phyloP scores from a whole-genome alignment of 2,113 vertebrate species.

The Gymnogyps californianus region DNA sequence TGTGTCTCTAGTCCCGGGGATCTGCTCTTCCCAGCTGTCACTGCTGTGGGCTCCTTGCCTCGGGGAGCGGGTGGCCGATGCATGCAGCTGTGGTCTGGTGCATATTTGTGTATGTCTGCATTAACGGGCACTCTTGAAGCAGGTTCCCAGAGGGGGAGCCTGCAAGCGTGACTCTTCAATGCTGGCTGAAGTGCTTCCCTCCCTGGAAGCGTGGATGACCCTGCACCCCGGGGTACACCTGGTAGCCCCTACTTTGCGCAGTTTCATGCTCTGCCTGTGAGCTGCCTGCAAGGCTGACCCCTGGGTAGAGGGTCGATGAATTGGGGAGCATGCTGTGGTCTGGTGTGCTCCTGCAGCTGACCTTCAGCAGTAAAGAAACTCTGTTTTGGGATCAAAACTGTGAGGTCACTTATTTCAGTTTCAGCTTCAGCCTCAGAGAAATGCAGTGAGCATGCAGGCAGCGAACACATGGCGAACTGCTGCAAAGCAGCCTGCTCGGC shows the following conservation, averaged over 20 bases:
- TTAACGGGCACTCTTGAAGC: background rate
- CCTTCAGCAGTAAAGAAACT: background rate
- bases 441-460: rapidly evolving
- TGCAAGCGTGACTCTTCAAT: background rate
- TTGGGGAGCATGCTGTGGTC: rapidly evolving
- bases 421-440: background rate
- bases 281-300: background rate
- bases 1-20: background rate
- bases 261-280: rapidly evolving
- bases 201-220: rapidly evolving
- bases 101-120: rapidly evolving
- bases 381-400: background rate
- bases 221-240: rapidly evolving
- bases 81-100: background rate
- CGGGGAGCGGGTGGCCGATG: rapidly evolving
- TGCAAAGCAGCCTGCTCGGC: background rate
- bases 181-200: background rate
- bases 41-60: background rate
- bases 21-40: background rate
- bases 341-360: background rate
- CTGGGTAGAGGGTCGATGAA: background rate
- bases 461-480: rapidly evolving
- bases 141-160: background rate
- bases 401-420: background rate
- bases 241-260: background rate